A percentile compares a stretch with the other conserved stretches of the same genome.
Conservation (phyloP, 2,797 vertebrate genomes). For the Cossypha niveicapilla region DNA sequence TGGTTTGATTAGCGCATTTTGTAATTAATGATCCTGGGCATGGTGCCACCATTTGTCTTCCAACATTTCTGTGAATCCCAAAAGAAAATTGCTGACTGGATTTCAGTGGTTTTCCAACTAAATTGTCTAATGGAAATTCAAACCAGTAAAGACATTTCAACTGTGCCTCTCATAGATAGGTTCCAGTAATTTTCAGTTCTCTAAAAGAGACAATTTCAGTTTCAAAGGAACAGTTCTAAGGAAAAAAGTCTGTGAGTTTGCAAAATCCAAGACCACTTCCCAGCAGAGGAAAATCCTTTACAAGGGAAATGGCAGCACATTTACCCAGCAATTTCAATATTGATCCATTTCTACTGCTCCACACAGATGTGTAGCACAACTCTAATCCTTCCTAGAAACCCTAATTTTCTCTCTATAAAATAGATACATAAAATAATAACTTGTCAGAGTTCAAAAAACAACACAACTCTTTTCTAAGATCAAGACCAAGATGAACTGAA, state of each 20-base stretch:
- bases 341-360: background rate
- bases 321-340: background rate
- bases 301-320: background rate
- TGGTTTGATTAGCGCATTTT: background rate
- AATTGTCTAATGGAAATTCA: background rate
- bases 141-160: background rate
- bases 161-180: background rate
- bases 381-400: background rate
- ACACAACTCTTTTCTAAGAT: background rate
- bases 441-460: background rate
- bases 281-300: background rate
- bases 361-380: background rate
- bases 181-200: background rate
- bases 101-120: background rate
- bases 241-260: background rate
- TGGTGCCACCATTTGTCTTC: background rate
- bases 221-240: background rate
- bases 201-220: background rate
- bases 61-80: background rate
- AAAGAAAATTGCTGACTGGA: background rate
- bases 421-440: background rate
- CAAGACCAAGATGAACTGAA: background rate
- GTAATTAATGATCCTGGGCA: slow-evolving; percentile 5
- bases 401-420: background rate
- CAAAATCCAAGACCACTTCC: background rate